A percentile compares a stretch with the other conserved stretches of the same genome.
phyloP scores from a whole-genome alignment of 2,888 invertebrate species.

The Ecdyonurus torrentis region DNA sequence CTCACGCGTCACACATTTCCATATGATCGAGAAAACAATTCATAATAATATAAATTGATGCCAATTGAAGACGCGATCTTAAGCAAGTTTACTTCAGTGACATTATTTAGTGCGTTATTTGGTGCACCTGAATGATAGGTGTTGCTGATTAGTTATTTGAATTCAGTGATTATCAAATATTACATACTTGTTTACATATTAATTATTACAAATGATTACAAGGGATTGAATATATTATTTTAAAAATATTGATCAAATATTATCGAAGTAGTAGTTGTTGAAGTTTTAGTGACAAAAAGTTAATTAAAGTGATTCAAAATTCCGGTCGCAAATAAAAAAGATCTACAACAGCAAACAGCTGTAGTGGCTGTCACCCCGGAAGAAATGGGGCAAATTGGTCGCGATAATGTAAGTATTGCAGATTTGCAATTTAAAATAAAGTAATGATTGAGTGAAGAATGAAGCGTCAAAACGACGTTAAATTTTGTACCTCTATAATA shows the following conservation, averaged over 20 bases:
- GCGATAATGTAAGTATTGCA: not conserved
- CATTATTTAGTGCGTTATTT: slow-evolving; percentile 1
- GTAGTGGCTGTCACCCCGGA: slow-evolving; percentile 4
- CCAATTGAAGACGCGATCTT: too few species aligned
- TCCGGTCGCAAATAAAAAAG: slow-evolving; percentile 7
- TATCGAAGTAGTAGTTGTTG: too few species aligned
- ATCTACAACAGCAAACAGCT: not conserved
- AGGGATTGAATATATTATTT: not conserved
- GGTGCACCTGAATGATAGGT: not conserved
- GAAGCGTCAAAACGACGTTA: too few species aligned
- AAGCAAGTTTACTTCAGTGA: not conserved
- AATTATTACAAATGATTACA: not conserved
- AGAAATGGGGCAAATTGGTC: slow-evolving; percentile 1
- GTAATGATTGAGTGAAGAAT: too few species aligned
- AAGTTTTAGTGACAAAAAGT: not conserved
- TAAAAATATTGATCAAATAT: too few species aligned
- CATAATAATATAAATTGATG: too few species aligned
- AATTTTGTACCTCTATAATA: too few species aligned
- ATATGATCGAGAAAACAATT: too few species aligned
- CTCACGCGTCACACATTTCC: not conserved
- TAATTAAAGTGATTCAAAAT: not conserved
- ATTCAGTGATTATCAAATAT: not conserved
- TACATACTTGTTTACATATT: not conserved
- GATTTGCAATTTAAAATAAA: too few species aligned
- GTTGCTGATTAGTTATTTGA: too few species aligned